Percentiles rank a stretch among this genome's conserved stretches.
These are phyloP conservation scores for Drosophila seguyi DNA, from an alignment of 1,140 invertebrate genomes.

Conservation along the genomic window DNA sequence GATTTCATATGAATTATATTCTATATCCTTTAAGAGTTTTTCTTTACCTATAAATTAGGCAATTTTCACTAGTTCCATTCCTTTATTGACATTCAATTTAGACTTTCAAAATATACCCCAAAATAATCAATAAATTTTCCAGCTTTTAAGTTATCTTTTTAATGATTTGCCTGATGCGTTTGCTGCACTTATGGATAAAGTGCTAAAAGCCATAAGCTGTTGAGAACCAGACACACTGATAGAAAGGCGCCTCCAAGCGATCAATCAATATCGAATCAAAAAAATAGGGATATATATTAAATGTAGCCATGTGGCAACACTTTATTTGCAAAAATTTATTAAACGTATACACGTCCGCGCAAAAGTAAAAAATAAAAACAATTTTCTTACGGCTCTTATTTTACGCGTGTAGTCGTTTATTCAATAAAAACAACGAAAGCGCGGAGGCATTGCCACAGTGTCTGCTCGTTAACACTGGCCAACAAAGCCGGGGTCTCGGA, in stretches of 20 bases:
- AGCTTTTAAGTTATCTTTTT: conserved; percentile 4
- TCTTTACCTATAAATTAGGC: background rate
- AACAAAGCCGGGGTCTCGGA: conserved; percentile 57
- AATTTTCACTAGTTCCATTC: background rate
- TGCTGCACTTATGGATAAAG: conserved; percentile 57
- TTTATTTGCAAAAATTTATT: conserved; percentile 68
- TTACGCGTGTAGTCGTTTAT: conserved; percentile 68
- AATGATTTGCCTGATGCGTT: conserved; percentile 12
- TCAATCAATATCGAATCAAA: conserved; percentile 50
- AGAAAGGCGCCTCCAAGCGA: conserved; percentile 48
- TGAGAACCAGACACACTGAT: conserved; percentile 33
- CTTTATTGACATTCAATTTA: background rate
- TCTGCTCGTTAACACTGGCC: conserved; percentile 43
- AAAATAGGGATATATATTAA: conserved; percentile 19
- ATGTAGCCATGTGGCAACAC: conserved; percentile 39
- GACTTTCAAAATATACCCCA: background rate
- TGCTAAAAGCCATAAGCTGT: conserved; percentile 66
- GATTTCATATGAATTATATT: background rate
- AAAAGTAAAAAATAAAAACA: conserved; percentile 52
- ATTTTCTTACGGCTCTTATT: conserved; percentile 52
- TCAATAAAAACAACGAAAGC: conserved; percentile 71
- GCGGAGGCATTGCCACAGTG: conserved; percentile 47
- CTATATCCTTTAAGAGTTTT: background rate
- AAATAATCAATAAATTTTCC: background rate
- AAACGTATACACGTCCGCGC: conserved; percentile 54